Evolutionary conservation across 2,888 invertebrate species (phyloP), one percentile per base, ranked within the genome.

Genomic region (Tanytarsus gracilentus): DNA sequence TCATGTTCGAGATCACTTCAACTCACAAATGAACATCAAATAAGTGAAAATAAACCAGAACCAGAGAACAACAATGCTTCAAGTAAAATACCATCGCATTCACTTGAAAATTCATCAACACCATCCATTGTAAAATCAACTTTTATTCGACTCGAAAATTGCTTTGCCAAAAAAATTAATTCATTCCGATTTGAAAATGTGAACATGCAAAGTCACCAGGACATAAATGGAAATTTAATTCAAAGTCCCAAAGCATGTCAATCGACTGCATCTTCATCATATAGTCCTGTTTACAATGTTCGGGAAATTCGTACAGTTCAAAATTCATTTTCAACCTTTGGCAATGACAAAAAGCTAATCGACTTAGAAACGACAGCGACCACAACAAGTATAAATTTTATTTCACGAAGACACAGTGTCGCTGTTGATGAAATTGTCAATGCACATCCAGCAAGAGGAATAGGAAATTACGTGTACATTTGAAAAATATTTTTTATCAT

Each of bases 251-350:
- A 2, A 48, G 11, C n/a, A 27, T 26, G 26, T 25, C 49, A 25
- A 49, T 49, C 26, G 5, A 26, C 44, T 18, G 27, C 23, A 26
- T 55, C 55, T 3, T 36, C 53, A 33, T 33, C 51, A 39, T 74
- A 74, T 63, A 73, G 67, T 64, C 74, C 74, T 0, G 74, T 74
- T 1, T 74, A 74, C 62, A 74, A 74, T 64, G 71, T 74, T 56
- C 71, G 74, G 2, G 74, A 74, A 63, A 74, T 74, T 29, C 70
- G 74, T 61, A 72, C 74, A 0, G 67, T 68, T 1, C 66, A 71
- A 3, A 72, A 74, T 65, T 73, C 73, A 11, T 74, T 74, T 66
- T 74, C 74, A 29, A 69, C 73, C 39, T 65, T 74, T 62, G 74
- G 74, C 55, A 73, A 68, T 63, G 74, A 74, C 65, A 74, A 74